Conservation (phyloP, 2,888 invertebrate species). For the Acrocyrtus sp. region DNA sequence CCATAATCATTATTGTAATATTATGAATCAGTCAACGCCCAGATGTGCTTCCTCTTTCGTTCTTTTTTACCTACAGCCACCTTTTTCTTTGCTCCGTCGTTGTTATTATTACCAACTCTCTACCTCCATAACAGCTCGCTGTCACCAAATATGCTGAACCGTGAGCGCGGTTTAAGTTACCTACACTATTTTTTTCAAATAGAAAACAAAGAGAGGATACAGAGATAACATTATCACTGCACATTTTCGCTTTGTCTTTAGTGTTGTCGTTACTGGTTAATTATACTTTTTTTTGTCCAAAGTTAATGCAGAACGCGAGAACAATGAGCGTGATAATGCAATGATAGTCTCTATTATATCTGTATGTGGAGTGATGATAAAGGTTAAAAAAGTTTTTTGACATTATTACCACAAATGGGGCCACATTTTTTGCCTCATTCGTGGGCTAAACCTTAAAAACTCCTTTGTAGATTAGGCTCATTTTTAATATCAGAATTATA, state of each 20-base stretch:
- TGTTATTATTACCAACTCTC: background rate
- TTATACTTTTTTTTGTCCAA: slow-evolving; percentile 4
- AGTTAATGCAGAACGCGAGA: too few species aligned
- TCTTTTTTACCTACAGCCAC: background rate
- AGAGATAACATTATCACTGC: slow-evolving; percentile 26
- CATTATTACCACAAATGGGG: background rate
- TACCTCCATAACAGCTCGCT: too few species aligned
- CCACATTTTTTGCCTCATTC: background rate
- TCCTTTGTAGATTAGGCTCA: too few species aligned
- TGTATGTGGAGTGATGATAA: background rate
- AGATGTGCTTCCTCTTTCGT: slow-evolving; percentile 24
- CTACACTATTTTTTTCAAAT: background rate
- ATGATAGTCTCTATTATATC: too few species aligned
- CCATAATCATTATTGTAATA: background rate
- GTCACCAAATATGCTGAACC: too few species aligned
- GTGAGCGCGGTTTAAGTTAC: background rate
- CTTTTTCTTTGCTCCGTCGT: background rate
- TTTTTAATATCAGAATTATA: too few species aligned
- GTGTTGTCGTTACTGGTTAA: slow-evolving; percentile 19
- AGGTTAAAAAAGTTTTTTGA: background rate
- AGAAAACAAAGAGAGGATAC: background rate
- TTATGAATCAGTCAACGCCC: slow-evolving; percentile 29
- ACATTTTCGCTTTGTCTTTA: slow-evolving; percentile 17
- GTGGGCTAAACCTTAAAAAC: too few species aligned
- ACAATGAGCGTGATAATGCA: slow-evolving; percentile 5